Base-by-base conservation (phyloP, 2,888 invertebrate genomes). In the Orthonychiurus folsomi region DNA sequence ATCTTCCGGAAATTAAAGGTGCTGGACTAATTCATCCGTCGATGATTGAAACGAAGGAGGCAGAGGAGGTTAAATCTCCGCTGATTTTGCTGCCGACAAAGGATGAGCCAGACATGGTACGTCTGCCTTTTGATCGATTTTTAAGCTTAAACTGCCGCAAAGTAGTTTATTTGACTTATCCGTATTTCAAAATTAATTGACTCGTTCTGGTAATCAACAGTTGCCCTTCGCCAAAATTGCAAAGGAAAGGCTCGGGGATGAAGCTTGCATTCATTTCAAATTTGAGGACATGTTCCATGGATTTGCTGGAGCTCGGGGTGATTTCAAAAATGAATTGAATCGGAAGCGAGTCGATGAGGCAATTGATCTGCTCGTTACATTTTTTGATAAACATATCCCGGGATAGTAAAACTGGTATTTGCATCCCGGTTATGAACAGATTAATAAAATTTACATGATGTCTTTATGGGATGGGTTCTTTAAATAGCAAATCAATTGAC, bases 271-370 rank as follows among this genome's bases (percentile, higher is more conserved):
- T 3, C 69, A 68, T 59, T 63, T 64, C 28, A 62, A 67, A 12
- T 69, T 71, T 28, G 69, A 66, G 2, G 71, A 71, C 47, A 64
- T 68, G 65, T 56, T 61, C 20, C 70, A 70, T 58, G 70, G 70
- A n/a, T 70, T 66, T 53, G 64, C 64, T n/a, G 67, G 63, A 9
- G 69, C 67, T 21, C 53, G 71, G n/a, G 71, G 69, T 15, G 66
- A 69, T 47, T 61, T 69, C 48, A 63, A 50, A 18, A 59, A 65
- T 23, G 65, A 66, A 9, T 21, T 67, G 9, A 69, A 69, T 50
- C 27, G 65, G 12, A 66, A 68, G 47, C 52, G 69, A 21, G 71
- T 65, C 1, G 66, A 72, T 37, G 68, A 72, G 60, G 67, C 68
- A 1, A 63, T 72, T 25, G 20, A 59, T n/a, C 52, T 66, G 5